Evolutionary conservation across 2,113 vertebrate genomes (phyloP).

Genomic region (Brevimyrus niger): DNA sequence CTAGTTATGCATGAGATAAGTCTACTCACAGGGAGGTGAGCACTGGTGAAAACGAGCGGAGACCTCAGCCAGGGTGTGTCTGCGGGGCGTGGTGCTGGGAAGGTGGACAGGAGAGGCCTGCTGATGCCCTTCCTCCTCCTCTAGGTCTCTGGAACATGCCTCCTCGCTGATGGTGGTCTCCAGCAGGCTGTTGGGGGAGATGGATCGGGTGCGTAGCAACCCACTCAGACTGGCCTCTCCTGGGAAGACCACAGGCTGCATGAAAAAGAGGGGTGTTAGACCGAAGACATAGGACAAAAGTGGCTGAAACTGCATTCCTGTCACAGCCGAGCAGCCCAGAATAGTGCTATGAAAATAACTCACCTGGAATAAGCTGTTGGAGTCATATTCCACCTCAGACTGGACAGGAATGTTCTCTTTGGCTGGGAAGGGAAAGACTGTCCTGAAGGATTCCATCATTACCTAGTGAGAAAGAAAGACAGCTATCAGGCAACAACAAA

Average conservation of each 20-base stretch:
- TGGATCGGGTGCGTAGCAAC: constrained; percentile 70
- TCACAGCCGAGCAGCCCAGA: not conserved
- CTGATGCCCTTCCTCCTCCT: constrained; percentile 71
- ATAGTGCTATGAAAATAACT: constrained; percentile 7
- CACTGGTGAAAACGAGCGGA: constrained; percentile 76
- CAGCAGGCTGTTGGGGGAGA: constrained; percentile 80
- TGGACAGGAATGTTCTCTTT: constrained; percentile 63
- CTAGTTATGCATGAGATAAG: not conserved
- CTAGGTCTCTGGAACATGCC: constrained; percentile 67
- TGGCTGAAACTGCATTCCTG: constrained; percentile 7
- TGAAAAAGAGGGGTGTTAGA: not conserved
- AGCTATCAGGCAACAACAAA: constrained; percentile 10
- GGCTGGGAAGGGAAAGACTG: constrained; percentile 62
- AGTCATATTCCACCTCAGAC: constrained; percentile 75
- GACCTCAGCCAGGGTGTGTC: constrained; percentile 87
- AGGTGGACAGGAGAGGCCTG: constrained; percentile 47
- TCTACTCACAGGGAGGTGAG: constrained; percentile 76
- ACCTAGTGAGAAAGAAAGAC: constrained; percentile 49
- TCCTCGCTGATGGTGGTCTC: constrained; percentile 83
- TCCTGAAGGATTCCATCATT: constrained; percentile 66
- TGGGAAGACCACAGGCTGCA: constrained; percentile 75
- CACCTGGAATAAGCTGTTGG: constrained; percentile 78
- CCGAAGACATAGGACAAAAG: not conserved
- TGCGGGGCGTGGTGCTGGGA: constrained; percentile 69
- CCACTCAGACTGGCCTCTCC: constrained; percentile 71